phyloP scores from a whole-genome alignment of 2,888 invertebrate genomes.

The Quadriops clusia region DNA sequence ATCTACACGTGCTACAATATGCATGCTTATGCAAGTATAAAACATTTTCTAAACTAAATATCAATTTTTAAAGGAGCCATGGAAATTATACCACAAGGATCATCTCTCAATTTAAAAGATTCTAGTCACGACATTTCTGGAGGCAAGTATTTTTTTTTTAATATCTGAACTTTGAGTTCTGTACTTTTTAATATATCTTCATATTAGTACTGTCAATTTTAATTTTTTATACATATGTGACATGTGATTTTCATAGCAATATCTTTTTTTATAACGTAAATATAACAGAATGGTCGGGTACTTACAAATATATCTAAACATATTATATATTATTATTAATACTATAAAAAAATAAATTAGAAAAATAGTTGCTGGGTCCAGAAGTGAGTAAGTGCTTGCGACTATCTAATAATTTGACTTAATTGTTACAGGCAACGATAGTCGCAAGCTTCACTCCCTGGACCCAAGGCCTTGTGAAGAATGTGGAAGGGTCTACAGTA shows the following conservation, averaged over 20 bases:
- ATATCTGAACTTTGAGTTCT: background rate
- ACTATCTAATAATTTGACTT: constrained; percentile 22
- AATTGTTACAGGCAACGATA: constrained; percentile 33
- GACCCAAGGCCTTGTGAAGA: constrained; percentile 48
- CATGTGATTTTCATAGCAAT: background rate
- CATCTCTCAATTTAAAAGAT: constrained; percentile 26
- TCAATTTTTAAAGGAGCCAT: constrained; percentile 32
- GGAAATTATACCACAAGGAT: constrained; percentile 34
- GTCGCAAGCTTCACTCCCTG: constrained; percentile 38
- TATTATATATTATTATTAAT: no score
- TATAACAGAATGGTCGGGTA: no score
- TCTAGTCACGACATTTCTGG: constrained; percentile 24
- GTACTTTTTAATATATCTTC: background rate
- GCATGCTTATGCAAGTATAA: no score
- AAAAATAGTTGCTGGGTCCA: constrained; percentile 18
- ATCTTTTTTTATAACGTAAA: no score
- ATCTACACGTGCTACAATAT: no score
- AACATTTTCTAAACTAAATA: no score
- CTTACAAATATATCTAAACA: no score
- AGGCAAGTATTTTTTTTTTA: constrained; percentile 22
- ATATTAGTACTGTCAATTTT: constrained; percentile 4
- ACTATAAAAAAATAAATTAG: no score
- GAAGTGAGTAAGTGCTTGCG: constrained; percentile 25
- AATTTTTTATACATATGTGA: background rate
- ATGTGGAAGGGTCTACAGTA: constrained; percentile 53